Percentiles rank a stretch among this genome's conserved stretches.
phyloP scores from a whole-genome alignment of 1,140 invertebrate species.

The Trissolcus basalis region DNA sequence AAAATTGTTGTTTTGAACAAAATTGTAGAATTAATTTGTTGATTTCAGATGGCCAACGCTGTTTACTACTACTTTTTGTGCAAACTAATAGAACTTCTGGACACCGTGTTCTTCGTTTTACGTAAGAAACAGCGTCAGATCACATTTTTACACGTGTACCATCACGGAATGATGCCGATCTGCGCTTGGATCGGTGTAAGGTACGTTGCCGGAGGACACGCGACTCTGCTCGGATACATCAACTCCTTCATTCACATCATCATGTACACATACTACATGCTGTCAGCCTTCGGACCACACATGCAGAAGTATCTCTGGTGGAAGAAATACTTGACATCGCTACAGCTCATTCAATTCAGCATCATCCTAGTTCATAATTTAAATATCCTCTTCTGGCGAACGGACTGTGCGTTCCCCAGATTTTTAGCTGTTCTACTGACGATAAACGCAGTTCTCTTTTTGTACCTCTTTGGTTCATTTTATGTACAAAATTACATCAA shows the following conservation, averaged over 20 bases:
- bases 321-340: constrained; percentile 91
- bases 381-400: constrained; percentile 78
- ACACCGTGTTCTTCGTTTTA: constrained; percentile 93
- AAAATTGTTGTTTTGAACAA: too few relatives aligned
- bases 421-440: constrained; percentile 81
- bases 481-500: constrained; percentile 84
- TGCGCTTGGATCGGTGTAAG: constrained; percentile 90
- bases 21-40: too few relatives aligned
- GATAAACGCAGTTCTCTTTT: constrained; percentile 86
- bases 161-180: constrained; percentile 89
- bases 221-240: constrained; percentile 87
- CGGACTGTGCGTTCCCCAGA: constrained; percentile 82
- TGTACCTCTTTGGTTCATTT: constrained; percentile 90
- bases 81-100: constrained; percentile 92
- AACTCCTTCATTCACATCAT: constrained; percentile 91
- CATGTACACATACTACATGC: constrained; percentile 91
- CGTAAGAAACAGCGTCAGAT: constrained; percentile 91
- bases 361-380: constrained; percentile 85
- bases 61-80: constrained; percentile 94
- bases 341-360: constrained; percentile 91
- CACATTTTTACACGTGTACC: constrained; percentile 91
- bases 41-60: constrained; percentile 86
- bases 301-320: constrained; percentile 93
- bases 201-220: constrained; percentile 87
- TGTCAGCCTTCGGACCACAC: constrained; percentile 87